phyloP scores from a whole-genome alignment of 2,797 vertebrate genomes.

The Neopelma chrysocephalum region DNA sequence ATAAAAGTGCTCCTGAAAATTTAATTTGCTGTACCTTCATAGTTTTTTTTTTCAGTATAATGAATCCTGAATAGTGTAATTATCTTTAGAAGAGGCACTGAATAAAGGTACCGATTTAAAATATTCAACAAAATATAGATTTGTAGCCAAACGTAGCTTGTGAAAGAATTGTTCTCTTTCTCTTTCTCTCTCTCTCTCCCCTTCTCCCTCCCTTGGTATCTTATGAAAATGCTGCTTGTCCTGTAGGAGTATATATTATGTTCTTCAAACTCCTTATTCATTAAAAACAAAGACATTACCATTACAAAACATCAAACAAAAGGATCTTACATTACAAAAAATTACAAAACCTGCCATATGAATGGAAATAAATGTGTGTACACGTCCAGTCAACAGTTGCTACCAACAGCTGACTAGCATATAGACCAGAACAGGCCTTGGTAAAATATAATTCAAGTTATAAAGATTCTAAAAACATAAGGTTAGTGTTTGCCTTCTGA shows the following conservation, averaged over 20 bases:
- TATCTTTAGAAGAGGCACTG: slow-evolving; percentile 26
- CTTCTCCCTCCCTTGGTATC: neutral
- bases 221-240: neutral
- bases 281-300: neutral
- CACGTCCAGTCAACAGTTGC: neutral
- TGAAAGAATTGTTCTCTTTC: neutral
- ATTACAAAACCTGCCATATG: neutral
- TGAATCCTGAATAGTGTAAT: slow-evolving; percentile 18
- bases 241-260: neutral
- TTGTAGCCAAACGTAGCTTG: neutral
- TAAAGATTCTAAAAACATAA: neutral
- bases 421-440: neutral
- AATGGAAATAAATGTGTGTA: neutral
- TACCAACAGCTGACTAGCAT: neutral
- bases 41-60: neutral
- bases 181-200: neutral
- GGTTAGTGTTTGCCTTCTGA: too few relatives aligned
- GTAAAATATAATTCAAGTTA: neutral
- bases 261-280: neutral
- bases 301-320: neutral
- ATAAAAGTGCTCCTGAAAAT: slow-evolving; percentile 29
- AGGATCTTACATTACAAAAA: neutral
- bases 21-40: slow-evolving; percentile 9
- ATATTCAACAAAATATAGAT: slow-evolving; percentile 35
- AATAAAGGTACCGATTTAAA: slow-evolving; percentile 34